Evolutionary conservation across 2,888 invertebrate species (phyloP), one percentile per base, ranked within the genome.

Genomic region (Oscheius sp.): DNA sequence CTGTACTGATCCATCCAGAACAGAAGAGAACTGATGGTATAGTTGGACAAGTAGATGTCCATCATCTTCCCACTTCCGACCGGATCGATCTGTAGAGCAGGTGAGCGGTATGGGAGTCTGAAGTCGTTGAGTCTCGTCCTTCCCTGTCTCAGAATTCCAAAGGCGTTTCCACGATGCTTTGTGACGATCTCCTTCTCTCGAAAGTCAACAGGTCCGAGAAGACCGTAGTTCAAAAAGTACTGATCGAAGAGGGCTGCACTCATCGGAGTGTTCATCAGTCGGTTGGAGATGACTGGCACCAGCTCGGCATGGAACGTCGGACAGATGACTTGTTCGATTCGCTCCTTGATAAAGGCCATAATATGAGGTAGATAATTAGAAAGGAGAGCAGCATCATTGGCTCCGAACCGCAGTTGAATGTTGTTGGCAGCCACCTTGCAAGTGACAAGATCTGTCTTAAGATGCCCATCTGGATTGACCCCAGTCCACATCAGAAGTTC

Each of bases 1-100:
- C 85, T 72, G 76, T 87, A 87, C 68, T 87, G 87, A 70, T 87
- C 88, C 88, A 88, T 88, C 88, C 88, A 88, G 81, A 88, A 88
- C 32, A 88, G 81, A 42, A 88, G 79, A 11, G 82, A 82, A 9
- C 84, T 76, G 51, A 88, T 55, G 0, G 88, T 88, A 80, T 88
- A 88, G 81, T 88, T 88, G 53, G 84, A 84, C 57, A 88, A 73
- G 71, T 86, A 83, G 76, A 88, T 87, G 58, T 86, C 86, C 63
- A 88, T 78, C 88, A 88, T 88, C 55, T 83, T 79, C 47, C 84
- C 85, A 62, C 80, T 78, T 7, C 79, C 76, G 9, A 76, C 73
- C n/a, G 60, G 68, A 55, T 78, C 77, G 7, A 82, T 71, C 29
- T 79, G 73, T 4, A 85, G 79, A 48, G 81, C 73, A 7, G 84